These are phyloP conservation scores for Neopelma chrysocephalum DNA, from an alignment of 2,797 vertebrate genomes.

Conservation along the genomic window DNA sequence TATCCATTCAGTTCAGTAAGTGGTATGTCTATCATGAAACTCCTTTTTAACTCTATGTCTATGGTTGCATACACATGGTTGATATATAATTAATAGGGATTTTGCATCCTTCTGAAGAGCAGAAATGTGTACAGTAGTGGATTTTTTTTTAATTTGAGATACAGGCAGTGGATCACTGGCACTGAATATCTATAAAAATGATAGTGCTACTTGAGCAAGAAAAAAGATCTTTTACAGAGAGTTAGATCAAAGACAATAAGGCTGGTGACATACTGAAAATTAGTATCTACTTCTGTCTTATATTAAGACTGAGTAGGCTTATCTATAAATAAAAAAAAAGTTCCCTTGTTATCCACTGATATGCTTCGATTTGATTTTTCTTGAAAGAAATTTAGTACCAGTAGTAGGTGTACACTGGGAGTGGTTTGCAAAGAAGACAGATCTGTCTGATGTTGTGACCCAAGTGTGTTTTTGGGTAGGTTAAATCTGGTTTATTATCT, in stretches of 20 bases:
- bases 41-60: slow-evolving; percentile 1
- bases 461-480: background rate
- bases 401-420: background rate
- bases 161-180: background rate
- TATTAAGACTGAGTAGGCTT: background rate
- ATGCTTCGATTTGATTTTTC: background rate
- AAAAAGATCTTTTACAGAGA: background rate
- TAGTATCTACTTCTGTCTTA: background rate
- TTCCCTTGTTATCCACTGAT: background rate
- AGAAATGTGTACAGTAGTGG: background rate
- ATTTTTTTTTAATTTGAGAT: background rate
- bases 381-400: background rate
- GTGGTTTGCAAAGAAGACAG: background rate
- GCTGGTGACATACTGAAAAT: background rate
- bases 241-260: background rate
- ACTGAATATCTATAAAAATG: background rate
- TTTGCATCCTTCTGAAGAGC: slow-evolving; percentile 21
- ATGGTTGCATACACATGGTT: accelerated
- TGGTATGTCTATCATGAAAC: background rate
- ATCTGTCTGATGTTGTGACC: background rate
- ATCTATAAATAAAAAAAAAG: background rate
- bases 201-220: background rate
- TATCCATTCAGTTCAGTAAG: slow-evolving; percentile 32
- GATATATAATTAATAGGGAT: slow-evolving; percentile 9
- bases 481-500: background rate